Conservation (phyloP, 2,888 invertebrate species). For the Microctonus hyperodae region DNA sequence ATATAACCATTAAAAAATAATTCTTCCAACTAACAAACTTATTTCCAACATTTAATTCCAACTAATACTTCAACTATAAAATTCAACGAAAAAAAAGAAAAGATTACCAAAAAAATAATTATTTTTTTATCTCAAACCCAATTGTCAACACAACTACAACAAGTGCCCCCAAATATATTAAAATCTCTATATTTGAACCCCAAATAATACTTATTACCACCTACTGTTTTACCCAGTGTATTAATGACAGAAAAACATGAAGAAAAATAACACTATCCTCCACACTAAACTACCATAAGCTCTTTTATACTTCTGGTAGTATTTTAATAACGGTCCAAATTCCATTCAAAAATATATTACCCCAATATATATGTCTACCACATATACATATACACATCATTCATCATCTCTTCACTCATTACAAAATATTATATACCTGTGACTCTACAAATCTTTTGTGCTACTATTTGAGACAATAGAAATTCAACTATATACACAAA, state of each 20-base stretch:
- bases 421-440: slow-evolving; percentile 55
- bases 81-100: slow-evolving; percentile 22
- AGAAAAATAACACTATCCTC: slow-evolving; percentile 43
- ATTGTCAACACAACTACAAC: too few species aligned
- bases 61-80: background rate
- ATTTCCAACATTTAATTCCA: too few species aligned
- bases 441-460: slow-evolving; percentile 48
- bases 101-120: too few species aligned
- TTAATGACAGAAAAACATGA: background rate
- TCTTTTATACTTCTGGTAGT: slow-evolving; percentile 13
- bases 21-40: too few species aligned
- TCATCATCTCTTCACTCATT: slow-evolving; percentile 46
- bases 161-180: too few species aligned
- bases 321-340: background rate
- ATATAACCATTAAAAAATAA: too few species aligned
- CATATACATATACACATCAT: slow-evolving; percentile 39
- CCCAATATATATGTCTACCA: too few species aligned
- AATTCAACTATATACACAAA: slow-evolving; percentile 46
- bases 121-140: too few species aligned
- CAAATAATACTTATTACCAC: too few species aligned
- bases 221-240: too few species aligned
- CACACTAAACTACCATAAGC: slow-evolving; percentile 36
- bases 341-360: too few species aligned
- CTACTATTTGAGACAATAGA: slow-evolving; percentile 52
- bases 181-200: too few species aligned